A percentile compares a stretch with the other conserved stretches of the same genome.
Conservation (phyloP, 2,888 invertebrate genomes). For the Oscheius sp. region DNA sequence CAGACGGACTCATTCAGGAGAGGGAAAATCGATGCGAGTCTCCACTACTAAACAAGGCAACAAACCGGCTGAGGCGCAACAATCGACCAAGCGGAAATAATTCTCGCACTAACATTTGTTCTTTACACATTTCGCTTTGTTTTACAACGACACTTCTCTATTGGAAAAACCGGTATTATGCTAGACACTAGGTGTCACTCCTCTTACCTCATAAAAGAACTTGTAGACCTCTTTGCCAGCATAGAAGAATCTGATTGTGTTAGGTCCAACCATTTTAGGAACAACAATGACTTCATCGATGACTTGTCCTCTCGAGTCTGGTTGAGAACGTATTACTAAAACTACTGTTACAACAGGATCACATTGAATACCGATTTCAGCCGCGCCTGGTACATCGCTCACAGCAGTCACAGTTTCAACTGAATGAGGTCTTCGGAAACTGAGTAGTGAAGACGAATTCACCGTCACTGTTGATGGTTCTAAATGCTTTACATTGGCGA, state of each 20-base stretch:
- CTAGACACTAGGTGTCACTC: too few relatives aligned
- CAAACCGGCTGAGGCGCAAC: conserved; percentile 19
- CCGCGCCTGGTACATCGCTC: not conserved
- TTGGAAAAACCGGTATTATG: too few relatives aligned
- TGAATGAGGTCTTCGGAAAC: not conserved
- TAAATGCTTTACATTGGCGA: not conserved
- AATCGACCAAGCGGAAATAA: conserved; percentile 9
- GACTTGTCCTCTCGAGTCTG: not conserved
- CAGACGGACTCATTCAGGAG: conserved; percentile 3
- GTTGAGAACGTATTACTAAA: conserved; percentile 1
- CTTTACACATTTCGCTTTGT: not conserved
- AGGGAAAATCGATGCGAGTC: conserved; percentile 28
- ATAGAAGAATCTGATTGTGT: conserved; percentile 44
- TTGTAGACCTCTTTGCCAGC: conserved; percentile 49
- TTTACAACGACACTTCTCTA: too few relatives aligned
- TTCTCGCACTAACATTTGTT: not conserved
- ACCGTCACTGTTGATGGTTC: not conserved
- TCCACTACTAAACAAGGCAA: conserved; percentile 33
- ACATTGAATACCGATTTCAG: conserved; percentile 10
- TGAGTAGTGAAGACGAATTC: not conserved
- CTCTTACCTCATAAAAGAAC: conserved; percentile 48
- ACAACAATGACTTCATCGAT: conserved; percentile 32
- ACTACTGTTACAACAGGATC: not conserved
- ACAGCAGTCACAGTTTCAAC: not conserved
- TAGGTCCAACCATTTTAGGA: conserved; percentile 43